phyloP scores from a whole-genome alignment of 2,113 vertebrate species.

The Lethenteron camtschaticum region DNA sequence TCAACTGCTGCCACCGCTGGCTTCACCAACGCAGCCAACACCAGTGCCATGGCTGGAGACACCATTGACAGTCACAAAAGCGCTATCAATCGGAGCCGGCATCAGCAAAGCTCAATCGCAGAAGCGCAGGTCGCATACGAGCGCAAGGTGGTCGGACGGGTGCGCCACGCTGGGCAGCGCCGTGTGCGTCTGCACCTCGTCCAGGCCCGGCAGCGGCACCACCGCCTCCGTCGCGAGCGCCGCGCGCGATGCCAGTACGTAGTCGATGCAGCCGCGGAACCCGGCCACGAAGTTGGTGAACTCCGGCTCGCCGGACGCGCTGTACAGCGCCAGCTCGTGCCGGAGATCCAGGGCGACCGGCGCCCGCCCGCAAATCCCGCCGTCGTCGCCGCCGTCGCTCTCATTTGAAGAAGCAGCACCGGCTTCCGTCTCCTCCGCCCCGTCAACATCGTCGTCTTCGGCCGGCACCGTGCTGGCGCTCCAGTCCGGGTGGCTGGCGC shows the following conservation, averaged over 20 bases:
- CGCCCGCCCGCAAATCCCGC: slow-evolving; percentile 33
- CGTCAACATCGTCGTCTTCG: slow-evolving; percentile 10
- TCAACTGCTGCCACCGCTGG: too few species aligned
- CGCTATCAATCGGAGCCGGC: too few species aligned
- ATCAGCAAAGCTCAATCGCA: neutral
- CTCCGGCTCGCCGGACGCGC: slow-evolving; percentile 56
- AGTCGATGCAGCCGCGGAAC: slow-evolving; percentile 85
- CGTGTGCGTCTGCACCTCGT: slow-evolving; percentile 62
- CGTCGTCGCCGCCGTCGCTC: neutral
- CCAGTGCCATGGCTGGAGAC: too few species aligned
- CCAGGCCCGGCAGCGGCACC: slow-evolving; percentile 67
- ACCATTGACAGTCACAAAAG: too few species aligned
- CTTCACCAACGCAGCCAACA: too few species aligned
- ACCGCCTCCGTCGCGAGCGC: slow-evolving; percentile 57
- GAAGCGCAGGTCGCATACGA: slow-evolving; percentile 58
- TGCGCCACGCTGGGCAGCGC: slow-evolving; percentile 87
- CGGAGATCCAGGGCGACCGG: slow-evolving; percentile 36
- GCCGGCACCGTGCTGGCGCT: slow-evolving; percentile 20
- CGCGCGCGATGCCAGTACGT: slow-evolving; percentile 56
- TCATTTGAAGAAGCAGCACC: too few species aligned
- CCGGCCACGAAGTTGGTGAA: slow-evolving; percentile 95
- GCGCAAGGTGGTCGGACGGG: slow-evolving; percentile 91
- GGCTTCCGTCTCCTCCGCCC: slow-evolving; percentile 31
- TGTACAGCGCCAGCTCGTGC: slow-evolving; percentile 41
- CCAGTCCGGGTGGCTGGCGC: slow-evolving; percentile 58